Percentiles rank a stretch among this genome's conserved stretches.
Conservation (phyloP, 2,888 invertebrate genomes). For the Chesias legatella region DNA sequence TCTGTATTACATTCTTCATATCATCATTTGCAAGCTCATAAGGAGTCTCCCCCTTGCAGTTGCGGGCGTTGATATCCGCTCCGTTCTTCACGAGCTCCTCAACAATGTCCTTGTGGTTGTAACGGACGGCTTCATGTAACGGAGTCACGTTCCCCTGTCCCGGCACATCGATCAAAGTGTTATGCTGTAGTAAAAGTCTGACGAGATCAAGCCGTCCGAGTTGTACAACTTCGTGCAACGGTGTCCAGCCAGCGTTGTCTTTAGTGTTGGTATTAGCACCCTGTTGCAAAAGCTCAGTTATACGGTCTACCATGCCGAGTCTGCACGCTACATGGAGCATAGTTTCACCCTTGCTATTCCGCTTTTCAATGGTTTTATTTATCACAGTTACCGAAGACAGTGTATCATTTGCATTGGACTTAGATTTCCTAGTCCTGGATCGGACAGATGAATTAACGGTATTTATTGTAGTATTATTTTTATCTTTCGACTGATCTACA, state of each 20-base stretch:
- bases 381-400: conserved; percentile 34
- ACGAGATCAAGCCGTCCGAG: conserved; percentile 79
- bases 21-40: conserved; percentile 55
- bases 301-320: conserved; percentile 70
- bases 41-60: conserved; percentile 78
- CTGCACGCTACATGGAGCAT: conserved; percentile 81
- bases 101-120: conserved; percentile 70
- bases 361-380: conserved; percentile 66
- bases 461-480: background rate
- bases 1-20: conserved; percentile 44
- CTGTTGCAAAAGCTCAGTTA: conserved; percentile 69
- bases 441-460: conserved; percentile 31
- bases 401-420: conserved; percentile 33
- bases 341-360: conserved; percentile 85
- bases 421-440: conserved; percentile 23
- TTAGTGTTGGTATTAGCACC: conserved; percentile 84
- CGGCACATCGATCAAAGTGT: conserved; percentile 82
- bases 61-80: conserved; percentile 76
- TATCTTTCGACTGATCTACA: conserved; percentile 6
- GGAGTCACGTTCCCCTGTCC: conserved; percentile 83
- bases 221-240: conserved; percentile 84
- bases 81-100: conserved; percentile 79
- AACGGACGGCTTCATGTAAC: conserved; percentile 83
- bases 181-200: conserved; percentile 76
- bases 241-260: conserved; percentile 87